phyloP scores from a whole-genome alignment of 2,797 vertebrate genomes.

The Chaenodraco wilsoni region DNA sequence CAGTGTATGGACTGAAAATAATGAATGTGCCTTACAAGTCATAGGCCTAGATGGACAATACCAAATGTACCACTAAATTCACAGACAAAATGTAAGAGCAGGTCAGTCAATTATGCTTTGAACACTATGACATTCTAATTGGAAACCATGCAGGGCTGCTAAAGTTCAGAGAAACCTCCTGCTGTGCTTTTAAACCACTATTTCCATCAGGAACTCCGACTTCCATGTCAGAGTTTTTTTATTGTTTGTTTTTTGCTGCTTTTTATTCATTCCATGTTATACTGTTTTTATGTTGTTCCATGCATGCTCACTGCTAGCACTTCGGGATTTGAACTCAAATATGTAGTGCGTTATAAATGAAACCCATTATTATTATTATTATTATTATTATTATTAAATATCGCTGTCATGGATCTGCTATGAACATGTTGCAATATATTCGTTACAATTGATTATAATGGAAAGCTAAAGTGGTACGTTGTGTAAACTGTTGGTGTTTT shows the following conservation, averaged over 20 bases:
- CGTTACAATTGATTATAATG: neutral
- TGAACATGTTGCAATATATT: neutral
- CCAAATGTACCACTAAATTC: constrained; percentile 11
- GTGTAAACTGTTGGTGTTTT: neutral
- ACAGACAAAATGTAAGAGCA: constrained; percentile 16
- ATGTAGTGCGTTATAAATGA: too few species aligned
- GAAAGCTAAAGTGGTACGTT: neutral
- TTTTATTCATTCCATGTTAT: too few species aligned
- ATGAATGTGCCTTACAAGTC: constrained; percentile 1
- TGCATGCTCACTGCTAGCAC: too few species aligned
- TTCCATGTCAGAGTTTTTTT: neutral
- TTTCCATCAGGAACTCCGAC: constrained; percentile 29
- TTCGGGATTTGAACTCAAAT: too few species aligned
- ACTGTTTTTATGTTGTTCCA: too few species aligned
- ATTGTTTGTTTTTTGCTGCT: too few species aligned
- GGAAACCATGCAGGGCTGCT: constrained; percentile 21
- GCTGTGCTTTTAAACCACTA: constrained; percentile 20
- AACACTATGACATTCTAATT: constrained; percentile 30
- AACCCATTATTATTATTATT: too few species aligned
- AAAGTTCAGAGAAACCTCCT: constrained; percentile 40
- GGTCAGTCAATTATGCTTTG: constrained; percentile 24
- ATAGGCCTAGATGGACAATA: neutral
- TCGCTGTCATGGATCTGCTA: neutral
- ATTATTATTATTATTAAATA: neutral
- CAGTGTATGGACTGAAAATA: constrained; percentile 29